phyloP scores from a whole-genome alignment of 2,888 invertebrate genomes.

The Cabera pusaria region DNA sequence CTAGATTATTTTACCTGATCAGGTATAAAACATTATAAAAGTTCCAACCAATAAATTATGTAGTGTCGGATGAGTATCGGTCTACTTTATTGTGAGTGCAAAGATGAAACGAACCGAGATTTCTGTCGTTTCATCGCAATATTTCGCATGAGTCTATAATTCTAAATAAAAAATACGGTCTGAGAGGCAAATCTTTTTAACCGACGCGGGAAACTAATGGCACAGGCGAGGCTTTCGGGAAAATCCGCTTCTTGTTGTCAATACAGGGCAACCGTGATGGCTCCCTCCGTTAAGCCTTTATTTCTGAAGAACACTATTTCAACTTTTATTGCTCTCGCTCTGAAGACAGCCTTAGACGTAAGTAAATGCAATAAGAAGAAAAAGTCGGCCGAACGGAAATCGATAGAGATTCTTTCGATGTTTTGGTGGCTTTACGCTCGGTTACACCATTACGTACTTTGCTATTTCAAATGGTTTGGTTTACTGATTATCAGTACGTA shows the following conservation, averaged over 20 bases:
- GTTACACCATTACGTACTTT: conserved; percentile 8
- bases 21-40: no score
- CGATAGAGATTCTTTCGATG: conserved; percentile 38
- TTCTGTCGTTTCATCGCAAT: conserved; percentile 58
- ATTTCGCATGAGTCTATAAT: conserved; percentile 72
- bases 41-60: no score
- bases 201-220: conserved; percentile 82
- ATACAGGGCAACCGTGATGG: conserved; percentile 79
- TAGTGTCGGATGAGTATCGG: no score
- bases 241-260: conserved; percentile 83
- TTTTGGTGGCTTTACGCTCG: conserved; percentile 26
- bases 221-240: conserved; percentile 79
- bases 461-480: neutral
- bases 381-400: conserved; percentile 45
- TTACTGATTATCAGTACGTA: neutral
- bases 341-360: conserved; percentile 54
- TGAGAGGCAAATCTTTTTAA: conserved; percentile 81
- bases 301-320: conserved; percentile 78
- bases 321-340: conserved; percentile 67
- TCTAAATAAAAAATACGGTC: conserved; percentile 68
- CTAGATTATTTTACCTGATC: no score
- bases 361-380: conserved; percentile 57
- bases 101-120: conserved; percentile 31
- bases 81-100: conserved; percentile 26
- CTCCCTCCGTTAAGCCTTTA: conserved; percentile 79